Base-by-base conservation (phyloP, 2,888 invertebrate species). In the Dendrolimus houi region DNA sequence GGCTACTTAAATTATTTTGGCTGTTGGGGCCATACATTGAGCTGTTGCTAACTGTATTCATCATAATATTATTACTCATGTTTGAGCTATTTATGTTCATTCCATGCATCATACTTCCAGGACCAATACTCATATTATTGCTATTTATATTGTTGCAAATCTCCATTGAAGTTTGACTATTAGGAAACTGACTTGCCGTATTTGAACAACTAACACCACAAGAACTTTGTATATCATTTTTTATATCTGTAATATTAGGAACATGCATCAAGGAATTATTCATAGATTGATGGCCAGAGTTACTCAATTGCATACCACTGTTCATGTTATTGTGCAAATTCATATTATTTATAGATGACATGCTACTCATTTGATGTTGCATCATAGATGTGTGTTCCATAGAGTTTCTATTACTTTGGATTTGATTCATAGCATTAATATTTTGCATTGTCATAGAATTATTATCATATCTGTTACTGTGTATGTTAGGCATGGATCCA, bases 161-260 rank as follows among this genome's bases (percentile, higher is more conserved):
- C 59, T 90, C 90, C 74, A 87, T 87, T 7, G 83, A 69, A 58
- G 76, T 76, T 65, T 83, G 86, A 62, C 76, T 87, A 60, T 74
- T 85, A 8, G 83, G 57, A 68, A 85, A 89, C 62, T 86, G 88
- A 10, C 81, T 59, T 56, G 68, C 79, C 59, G 79, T 87, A 58
- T 82, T 87, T 14, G 88, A 75, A 61, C 90, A 90, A 66, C 83
- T 88, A 8, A 87, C 89, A 64, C 87, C 79, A 62, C 90, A 90
- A 7, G 87, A 81, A 65, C 79, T 87, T 71, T 87, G 85, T 52
- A 89, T 87, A 65, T 90, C 90, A 68, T 84, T 89, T 73, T 90
- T 90, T 41, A 90, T 91, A 61, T 91, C 91, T 8, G 89, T 85
- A 64, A 89, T 91, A 64, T 85, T 89, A 7, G 85, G 83, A 59